These are phyloP conservation scores for Boleophthalmus pectinirostris DNA, from an alignment of 2,113 vertebrate genomes.

Conservation along the genomic window DNA sequence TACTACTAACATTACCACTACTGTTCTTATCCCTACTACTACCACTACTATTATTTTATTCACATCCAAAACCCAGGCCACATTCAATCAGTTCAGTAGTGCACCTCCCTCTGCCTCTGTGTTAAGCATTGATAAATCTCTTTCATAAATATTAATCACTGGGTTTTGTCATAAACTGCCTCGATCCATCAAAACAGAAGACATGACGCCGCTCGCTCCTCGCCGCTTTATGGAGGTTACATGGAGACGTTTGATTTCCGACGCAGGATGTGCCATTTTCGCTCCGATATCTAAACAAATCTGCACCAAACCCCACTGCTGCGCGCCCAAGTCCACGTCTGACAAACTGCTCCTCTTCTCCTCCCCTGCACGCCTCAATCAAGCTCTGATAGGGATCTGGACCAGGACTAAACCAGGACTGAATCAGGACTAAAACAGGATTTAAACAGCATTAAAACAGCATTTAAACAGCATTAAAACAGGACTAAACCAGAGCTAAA, in stretches of 20 bases:
- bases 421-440: background rate
- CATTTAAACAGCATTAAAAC: conserved; percentile 8
- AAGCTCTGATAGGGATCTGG: conserved; percentile 57
- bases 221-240: conserved; percentile 6
- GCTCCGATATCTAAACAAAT: conserved; percentile 58
- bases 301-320: conserved; percentile 39
- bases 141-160: conserved; percentile 5
- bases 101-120: background rate
- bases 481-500: background rate
- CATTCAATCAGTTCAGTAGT: background rate
- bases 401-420: background rate
- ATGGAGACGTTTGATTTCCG: conserved; percentile 9
- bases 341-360: conserved; percentile 51
- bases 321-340: conserved; percentile 50
- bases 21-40: too few relatives aligned
- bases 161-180: conserved; percentile 9
- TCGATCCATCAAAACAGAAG: conserved; percentile 2
- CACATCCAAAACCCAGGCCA: background rate
- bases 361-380: conserved; percentile 63
- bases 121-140: conserved; percentile 8
- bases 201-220: background rate
- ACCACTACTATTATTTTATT: background rate
- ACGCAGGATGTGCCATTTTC: conserved; percentile 32
- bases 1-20: too few relatives aligned
- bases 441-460: too few relatives aligned